Percentiles rank a stretch among this genome's conserved stretches.
Conservation (phyloP, 2,888 invertebrate species). For the Linyphia triangularis region DNA sequence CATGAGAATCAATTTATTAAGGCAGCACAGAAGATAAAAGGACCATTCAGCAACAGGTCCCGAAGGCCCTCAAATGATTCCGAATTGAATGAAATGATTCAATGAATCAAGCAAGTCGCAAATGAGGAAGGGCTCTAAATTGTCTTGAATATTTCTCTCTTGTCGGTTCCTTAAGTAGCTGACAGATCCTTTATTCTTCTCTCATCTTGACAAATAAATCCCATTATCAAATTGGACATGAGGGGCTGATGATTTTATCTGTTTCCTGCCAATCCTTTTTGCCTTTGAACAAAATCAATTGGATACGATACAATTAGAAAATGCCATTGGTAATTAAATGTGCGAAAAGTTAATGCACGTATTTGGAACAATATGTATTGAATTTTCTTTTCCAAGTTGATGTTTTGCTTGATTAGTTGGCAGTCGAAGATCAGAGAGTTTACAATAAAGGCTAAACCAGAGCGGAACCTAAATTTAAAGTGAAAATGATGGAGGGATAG, state of each 20-base stretch:
- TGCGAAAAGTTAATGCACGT: no score
- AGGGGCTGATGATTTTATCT: not conserved
- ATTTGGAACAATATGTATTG: no score
- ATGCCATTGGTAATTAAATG: not conserved
- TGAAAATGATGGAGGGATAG: no score
- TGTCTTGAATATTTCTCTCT: slow-evolving; percentile 12
- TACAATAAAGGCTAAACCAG: no score
- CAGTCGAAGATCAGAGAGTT: no score
- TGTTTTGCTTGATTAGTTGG: no score
- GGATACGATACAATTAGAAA: not conserved
- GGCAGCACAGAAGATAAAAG: slow-evolving; percentile 16
- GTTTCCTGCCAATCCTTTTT: not conserved
- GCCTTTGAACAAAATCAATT: not conserved
- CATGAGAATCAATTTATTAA: slow-evolving; percentile 60
- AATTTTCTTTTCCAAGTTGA: no score
- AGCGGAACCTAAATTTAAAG: no score
- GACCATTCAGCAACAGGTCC: slow-evolving; percentile 21
- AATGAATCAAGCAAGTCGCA: slow-evolving; percentile 38
- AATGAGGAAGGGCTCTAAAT: slow-evolving; percentile 56
- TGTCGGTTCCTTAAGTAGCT: not conserved
- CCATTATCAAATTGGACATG: slow-evolving; percentile 29
- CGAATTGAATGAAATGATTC: slow-evolving; percentile 52
- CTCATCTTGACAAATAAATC: slow-evolving; percentile 29
- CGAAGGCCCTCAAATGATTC: slow-evolving; percentile 40
- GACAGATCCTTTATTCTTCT: slow-evolving; percentile 12